phyloP scores from a whole-genome alignment of 2,113 vertebrate genomes.

The Dunckerocampus dactyliophorus region DNA sequence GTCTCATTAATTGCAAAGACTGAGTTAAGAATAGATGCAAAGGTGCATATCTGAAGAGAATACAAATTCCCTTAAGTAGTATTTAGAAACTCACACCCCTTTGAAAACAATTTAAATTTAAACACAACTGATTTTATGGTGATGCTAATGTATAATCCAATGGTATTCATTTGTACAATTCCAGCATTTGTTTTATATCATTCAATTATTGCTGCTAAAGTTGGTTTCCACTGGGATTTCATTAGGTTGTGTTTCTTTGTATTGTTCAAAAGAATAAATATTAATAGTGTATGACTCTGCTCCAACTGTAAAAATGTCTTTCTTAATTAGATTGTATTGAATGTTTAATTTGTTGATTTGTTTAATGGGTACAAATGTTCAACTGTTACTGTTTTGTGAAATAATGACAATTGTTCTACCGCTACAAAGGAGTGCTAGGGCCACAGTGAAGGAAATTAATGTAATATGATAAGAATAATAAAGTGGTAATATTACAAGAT shows the following conservation, averaged over 20 bases:
- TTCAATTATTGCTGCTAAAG: neutral
- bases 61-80: slow-evolving; percentile 1
- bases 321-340: neutral
- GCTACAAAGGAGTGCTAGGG: too few species aligned
- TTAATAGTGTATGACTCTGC: slow-evolving; percentile 50
- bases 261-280: neutral
- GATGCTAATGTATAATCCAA: neutral
- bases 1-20: slow-evolving; percentile 9
- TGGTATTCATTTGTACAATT: slow-evolving; percentile 7
- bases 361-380: neutral
- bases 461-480: too few species aligned
- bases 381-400: neutral
- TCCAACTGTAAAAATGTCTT: neutral
- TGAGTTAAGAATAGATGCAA: slow-evolving; percentile 1
- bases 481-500: too few species aligned
- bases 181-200: neutral
- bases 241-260: neutral
- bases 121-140: neutral
- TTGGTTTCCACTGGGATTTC: neutral
- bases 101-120: neutral
- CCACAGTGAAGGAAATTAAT: too few species aligned
- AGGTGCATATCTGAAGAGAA: slow-evolving; percentile 5
- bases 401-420: neutral
- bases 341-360: neutral
- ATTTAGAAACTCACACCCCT: slow-evolving; percentile 4